Base-by-base conservation (phyloP, 2,888 invertebrate species). In the Drosophila recens region DNA sequence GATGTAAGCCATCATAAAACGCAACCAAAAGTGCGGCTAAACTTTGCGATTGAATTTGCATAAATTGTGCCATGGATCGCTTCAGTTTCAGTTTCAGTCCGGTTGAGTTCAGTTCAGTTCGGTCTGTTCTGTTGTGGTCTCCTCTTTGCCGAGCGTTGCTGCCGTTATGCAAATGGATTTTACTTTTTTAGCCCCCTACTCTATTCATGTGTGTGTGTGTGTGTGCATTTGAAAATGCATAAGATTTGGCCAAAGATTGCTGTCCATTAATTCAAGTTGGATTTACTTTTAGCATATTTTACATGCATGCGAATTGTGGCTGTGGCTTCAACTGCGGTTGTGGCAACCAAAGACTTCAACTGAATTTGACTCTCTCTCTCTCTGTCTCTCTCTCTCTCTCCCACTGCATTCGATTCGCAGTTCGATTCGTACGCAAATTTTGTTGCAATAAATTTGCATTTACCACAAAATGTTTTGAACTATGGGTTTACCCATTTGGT, bases 11-110 rank as follows among this genome's bases (percentile, higher is more conserved):
- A 75, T 79, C 82, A 84, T 79, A 79, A 79, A 83, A 76, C 63
- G 74, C 79, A 75, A 80, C 76, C 85, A 82, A 89, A 84, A 83
- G 81, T 83, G 80, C 88, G 86, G 89, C 82, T 83, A 79, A 89
- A 89, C 83, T 89, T 82, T 87, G 80, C 88, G 80, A 90, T 89
- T 90, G 90, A 87, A 89, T 89, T 89, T 89, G 84, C 89, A 89
- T 89, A 90, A 89, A 89, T 88, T 89, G 89, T 64, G 82, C 65
- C 30, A 59, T 58, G 75, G 54, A 75, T 76, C 77, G 77, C 43
- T 67, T 62, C 59, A 51, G 63, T 63, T 68, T 52, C 69, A 17
- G 62, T 69, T 68, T 57, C 70, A 23, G 62, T 70, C 38, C 42
- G n/a, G 30, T 59, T 61, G 38, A 46, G 17, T 48, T 49, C 20